Conservation (phyloP, 2,113 vertebrate genomes). For the Pterocles burchelli region DNA sequence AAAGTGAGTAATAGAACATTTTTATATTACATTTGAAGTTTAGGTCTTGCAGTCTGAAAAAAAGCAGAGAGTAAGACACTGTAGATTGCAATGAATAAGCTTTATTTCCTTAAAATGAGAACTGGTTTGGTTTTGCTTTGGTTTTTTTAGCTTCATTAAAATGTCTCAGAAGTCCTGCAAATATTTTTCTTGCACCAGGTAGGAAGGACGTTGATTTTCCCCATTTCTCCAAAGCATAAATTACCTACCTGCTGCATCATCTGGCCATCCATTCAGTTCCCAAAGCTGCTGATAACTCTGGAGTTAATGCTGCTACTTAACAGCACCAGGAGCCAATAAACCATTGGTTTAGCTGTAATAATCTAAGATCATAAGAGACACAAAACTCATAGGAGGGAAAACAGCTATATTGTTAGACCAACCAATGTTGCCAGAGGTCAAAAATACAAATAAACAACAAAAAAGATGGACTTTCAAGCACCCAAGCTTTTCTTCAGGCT, state of each 20-base stretch:
- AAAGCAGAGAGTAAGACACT: background rate
- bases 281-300: background rate
- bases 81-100: background rate
- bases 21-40: conserved; percentile 19
- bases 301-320: background rate
- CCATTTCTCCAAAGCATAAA: background rate
- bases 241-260: background rate
- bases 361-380: background rate
- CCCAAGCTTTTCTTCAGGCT: background rate
- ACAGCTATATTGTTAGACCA: background rate
- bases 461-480: background rate
- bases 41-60: background rate
- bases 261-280: background rate
- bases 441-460: background rate
- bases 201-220: background rate
- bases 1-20: conserved; percentile 52
- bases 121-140: background rate
- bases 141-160: background rate
- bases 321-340: background rate
- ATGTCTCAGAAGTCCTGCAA: background rate
- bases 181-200: background rate
- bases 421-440: background rate
- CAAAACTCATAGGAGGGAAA: background rate
- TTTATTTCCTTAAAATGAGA: background rate
- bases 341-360: background rate